Conservation (phyloP, 1,140 invertebrate species). For the Alviniconcha marisindica region DNA sequence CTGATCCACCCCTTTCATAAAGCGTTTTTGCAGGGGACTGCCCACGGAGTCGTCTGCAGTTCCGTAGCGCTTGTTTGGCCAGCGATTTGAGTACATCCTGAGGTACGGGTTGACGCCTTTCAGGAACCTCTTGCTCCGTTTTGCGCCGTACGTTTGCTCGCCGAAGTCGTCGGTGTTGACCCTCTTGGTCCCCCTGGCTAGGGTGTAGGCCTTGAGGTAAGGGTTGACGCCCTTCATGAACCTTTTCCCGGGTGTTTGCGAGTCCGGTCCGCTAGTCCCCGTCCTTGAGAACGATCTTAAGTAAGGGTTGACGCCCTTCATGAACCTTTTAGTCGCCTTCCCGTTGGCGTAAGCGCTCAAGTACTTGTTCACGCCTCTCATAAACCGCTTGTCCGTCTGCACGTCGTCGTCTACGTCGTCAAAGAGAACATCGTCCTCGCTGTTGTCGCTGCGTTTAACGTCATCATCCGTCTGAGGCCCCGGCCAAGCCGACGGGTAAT, state of each 20-base stretch:
- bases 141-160: neutral
- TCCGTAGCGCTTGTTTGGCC: slow-evolving; percentile 6
- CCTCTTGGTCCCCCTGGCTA: neutral
- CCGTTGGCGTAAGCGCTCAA: neutral
- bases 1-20: neutral
- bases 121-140: neutral
- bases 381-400: neutral
- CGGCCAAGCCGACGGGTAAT: neutral
- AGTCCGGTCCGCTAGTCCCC: neutral
- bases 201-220: neutral
- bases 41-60: neutral
- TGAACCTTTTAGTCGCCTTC: neutral
- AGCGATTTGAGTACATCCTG: neutral
- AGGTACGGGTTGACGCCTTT: slow-evolving; percentile 26
- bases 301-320: slow-evolving; percentile 27
- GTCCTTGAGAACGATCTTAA: too few relatives aligned
- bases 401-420: too few relatives aligned
- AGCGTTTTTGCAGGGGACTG: neutral
- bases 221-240: slow-evolving; percentile 2
- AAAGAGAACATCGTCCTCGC: neutral
- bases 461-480: neutral
- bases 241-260: neutral
- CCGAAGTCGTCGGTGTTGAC: neutral
- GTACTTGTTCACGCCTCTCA: slow-evolving; percentile 4
- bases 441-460: neutral